A percentile compares a stretch with the other conserved stretches of the same genome.
Conservation (phyloP, 2,113 vertebrate genomes). For the Chloropsis hardwickii region DNA sequence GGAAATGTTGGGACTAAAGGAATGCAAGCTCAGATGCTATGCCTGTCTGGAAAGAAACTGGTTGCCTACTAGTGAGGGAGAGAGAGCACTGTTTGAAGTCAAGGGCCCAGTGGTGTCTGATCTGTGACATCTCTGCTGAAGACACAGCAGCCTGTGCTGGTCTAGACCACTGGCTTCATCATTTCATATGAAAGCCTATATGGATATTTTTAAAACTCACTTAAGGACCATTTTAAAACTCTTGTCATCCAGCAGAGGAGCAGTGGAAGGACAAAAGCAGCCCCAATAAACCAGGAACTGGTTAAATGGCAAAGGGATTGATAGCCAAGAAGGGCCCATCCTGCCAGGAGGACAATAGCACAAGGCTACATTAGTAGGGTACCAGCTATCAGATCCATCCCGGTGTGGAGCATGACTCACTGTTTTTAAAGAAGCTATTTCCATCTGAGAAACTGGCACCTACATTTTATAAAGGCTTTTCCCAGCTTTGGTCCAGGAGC, state of each 20-base stretch:
- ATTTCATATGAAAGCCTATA: not conserved
- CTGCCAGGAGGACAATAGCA: not conserved
- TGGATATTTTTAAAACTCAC: not conserved
- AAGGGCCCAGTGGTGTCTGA: not conserved
- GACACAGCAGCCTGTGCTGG: not conserved
- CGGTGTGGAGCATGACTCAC: not conserved
- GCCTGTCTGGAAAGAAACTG: not conserved
- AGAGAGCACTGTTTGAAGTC: not conserved
- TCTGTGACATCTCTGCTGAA: not conserved
- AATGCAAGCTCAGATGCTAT: rapidly evolving
- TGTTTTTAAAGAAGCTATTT: slow-evolving; percentile 35
- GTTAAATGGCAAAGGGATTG: not conserved
- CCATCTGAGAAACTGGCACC: not conserved
- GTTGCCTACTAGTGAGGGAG: not conserved
- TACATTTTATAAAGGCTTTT: not conserved
- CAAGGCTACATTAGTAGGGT: not conserved
- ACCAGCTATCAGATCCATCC: not conserved
- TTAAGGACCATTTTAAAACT: not conserved
- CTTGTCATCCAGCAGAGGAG: not conserved
- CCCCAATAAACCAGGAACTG: not conserved
- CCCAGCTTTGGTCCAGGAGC: not conserved
- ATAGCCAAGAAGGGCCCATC: not conserved
- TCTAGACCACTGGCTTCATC: not conserved
- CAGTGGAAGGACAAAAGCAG: not conserved
- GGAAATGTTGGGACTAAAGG: not conserved